A percentile compares a stretch with the other conserved stretches of the same genome.
Conservation (phyloP, 2,113 vertebrate genomes). For the Pseudorhombus dupliciocellatus region DNA sequence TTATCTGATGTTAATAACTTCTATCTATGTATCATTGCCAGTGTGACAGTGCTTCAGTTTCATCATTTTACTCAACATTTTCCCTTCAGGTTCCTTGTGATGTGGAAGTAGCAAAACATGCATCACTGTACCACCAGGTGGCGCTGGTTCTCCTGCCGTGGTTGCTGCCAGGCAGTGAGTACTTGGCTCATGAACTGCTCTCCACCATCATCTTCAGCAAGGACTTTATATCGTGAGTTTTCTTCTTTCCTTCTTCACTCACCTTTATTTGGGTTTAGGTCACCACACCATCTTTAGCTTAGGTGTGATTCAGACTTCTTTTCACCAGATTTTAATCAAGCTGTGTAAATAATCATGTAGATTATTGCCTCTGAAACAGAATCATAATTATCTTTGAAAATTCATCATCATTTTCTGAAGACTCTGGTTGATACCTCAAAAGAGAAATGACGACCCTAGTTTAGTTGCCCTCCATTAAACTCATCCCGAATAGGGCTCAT, state of each 20-base stretch:
- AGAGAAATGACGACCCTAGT: not conserved
- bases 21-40: not conserved
- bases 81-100: slow-evolving; percentile 82
- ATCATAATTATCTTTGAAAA: not conserved
- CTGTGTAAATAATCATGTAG: not conserved
- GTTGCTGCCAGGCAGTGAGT: slow-evolving; percentile 92
- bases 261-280: not conserved
- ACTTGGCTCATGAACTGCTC: slow-evolving; percentile 86
- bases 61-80: not conserved
- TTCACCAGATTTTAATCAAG: not conserved
- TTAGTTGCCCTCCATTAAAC: not conserved
- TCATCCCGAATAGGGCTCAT: not conserved
- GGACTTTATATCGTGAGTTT: slow-evolving; percentile 90
- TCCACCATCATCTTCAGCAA: slow-evolving; percentile 87
- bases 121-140: slow-evolving; percentile 86
- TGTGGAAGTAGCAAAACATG: slow-evolving; percentile 73
- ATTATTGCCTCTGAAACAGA: not conserved
- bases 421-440: too few relatives aligned
- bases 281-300: not conserved
- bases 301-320: not conserved
- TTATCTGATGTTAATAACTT: not conserved
- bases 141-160: slow-evolving; percentile 86
- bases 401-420: too few relatives aligned
- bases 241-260: not conserved
- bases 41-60: not conserved